phyloP scores from a whole-genome alignment of 1,140 invertebrate species.

The Drosophila ogumai region DNA sequence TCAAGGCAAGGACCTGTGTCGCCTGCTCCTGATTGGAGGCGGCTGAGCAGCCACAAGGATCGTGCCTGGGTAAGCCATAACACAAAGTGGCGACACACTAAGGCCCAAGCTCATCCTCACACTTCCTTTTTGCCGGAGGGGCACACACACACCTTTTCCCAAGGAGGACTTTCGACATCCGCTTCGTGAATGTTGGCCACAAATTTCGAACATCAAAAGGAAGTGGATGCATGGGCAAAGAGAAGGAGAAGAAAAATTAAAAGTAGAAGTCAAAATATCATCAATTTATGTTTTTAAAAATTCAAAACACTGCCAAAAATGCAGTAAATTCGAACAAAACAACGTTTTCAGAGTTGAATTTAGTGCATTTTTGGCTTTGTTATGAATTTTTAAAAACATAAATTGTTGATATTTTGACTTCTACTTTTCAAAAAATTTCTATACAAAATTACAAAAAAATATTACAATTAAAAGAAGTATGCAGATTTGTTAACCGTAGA shows the following conservation, averaged over 20 bases:
- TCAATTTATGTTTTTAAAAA: too few species aligned
- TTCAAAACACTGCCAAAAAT: too few species aligned
- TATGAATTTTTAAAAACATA: too few species aligned
- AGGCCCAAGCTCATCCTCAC: slow-evolving; percentile 23
- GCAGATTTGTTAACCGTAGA: too few species aligned
- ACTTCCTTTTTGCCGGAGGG: neutral
- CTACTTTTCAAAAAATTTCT: too few species aligned
- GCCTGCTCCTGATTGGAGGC: slow-evolving; percentile 33
- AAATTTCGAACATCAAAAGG: slow-evolving; percentile 57
- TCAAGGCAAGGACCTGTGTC: slow-evolving; percentile 35
- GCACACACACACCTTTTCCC: slow-evolving; percentile 16
- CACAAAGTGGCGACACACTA: slow-evolving; percentile 61
- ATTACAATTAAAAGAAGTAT: too few species aligned
- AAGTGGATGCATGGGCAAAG: slow-evolving; percentile 3
- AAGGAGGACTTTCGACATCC: slow-evolving; percentile 35
- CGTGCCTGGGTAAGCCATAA: slow-evolving; percentile 66
- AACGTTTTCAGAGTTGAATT: too few species aligned
- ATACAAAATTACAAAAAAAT: too few species aligned
- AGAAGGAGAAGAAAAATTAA: slow-evolving; percentile 3
- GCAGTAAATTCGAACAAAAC: too few species aligned
- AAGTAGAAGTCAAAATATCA: too few species aligned
- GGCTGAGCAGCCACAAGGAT: slow-evolving; percentile 50
- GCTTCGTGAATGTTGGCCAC: slow-evolving; percentile 35
- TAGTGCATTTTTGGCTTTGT: too few species aligned
- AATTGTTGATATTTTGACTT: too few species aligned